These are phyloP conservation scores for Meghimatium bilineatum DNA, from an alignment of 2,888 invertebrate species.

Conservation along the genomic window DNA sequence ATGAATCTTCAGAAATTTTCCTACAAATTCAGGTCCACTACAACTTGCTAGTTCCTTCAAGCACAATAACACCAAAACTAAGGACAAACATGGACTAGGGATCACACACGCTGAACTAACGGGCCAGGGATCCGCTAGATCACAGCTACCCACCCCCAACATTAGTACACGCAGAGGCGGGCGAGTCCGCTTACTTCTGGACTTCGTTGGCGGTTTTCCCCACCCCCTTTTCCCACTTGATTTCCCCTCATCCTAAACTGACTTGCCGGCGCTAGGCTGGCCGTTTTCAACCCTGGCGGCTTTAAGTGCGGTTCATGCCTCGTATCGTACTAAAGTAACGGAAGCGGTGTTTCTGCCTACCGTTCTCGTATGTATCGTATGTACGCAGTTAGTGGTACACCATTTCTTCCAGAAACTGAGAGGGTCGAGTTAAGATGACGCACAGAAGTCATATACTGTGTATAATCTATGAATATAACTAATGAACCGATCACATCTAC, in stretches of 20 bases:
- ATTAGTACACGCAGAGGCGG: conserved; percentile 3
- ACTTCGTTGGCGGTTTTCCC: neutral
- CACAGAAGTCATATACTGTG: neutral
- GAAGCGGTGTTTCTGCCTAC: neutral
- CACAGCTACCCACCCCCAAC: conserved; percentile 23
- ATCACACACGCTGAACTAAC: conserved; percentile 17
- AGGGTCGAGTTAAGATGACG: neutral
- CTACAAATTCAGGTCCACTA: neutral
- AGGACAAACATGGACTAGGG: neutral
- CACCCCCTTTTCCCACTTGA: neutral
- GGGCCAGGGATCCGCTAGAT: conserved; percentile 2
- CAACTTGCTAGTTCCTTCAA: neutral
- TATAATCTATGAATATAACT: neutral
- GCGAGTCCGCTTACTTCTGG: conserved; percentile 12
- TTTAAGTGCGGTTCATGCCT: conserved; percentile 15
- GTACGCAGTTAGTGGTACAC: neutral
- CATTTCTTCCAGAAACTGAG: neutral
- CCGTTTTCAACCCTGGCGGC: neutral
- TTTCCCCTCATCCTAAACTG: neutral
- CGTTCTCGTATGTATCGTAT: neutral
- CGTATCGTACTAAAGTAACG: conserved; percentile 19
- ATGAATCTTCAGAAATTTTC: neutral
- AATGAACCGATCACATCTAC: neutral
- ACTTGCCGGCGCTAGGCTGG: conserved; percentile 15
- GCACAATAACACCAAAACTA: neutral